Evolutionary conservation across 2,888 invertebrate species (phyloP).

Genomic region (Schizaphis graminum): DNA sequence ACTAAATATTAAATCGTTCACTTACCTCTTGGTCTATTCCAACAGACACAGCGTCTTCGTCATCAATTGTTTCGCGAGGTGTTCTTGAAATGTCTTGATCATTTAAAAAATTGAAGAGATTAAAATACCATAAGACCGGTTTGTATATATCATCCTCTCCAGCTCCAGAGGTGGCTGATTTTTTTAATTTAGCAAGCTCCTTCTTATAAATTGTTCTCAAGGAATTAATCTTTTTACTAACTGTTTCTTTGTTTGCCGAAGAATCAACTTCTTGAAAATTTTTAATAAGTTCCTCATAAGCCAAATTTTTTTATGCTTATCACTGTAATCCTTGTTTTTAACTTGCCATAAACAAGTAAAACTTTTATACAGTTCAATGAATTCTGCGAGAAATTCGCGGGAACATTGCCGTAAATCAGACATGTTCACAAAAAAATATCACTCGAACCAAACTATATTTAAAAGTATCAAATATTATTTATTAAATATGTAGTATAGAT

Average conservation of each 20-base stretch:
- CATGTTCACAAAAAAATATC: neutral
- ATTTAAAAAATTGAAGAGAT: too few relatives aligned
- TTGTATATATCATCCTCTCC: too few relatives aligned
- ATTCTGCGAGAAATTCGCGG: neutral
- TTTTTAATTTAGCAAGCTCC: too few relatives aligned
- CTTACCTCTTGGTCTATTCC: too few relatives aligned
- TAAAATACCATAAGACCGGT: too few relatives aligned
- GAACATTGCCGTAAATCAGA: conserved; percentile 27
- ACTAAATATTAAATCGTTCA: too few relatives aligned
- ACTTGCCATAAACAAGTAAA: conserved; percentile 35
- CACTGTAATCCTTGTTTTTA: conserved; percentile 27
- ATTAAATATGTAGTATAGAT: too few relatives aligned
- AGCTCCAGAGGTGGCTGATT: too few relatives aligned
- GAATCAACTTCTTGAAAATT: conserved; percentile 12
- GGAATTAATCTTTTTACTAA: conserved; percentile 14
- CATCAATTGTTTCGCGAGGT: too few relatives aligned
- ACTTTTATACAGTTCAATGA: conserved; percentile 26
- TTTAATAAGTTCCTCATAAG: conserved; percentile 20
- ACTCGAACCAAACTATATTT: neutral
- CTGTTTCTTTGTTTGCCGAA: neutral
- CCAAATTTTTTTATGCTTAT: conserved; percentile 26
- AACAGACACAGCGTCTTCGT: too few relatives aligned
- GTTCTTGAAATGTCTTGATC: too few relatives aligned
- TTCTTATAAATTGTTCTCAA: neutral
- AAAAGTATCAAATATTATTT: neutral